phyloP scores from a whole-genome alignment of 2,888 invertebrate genomes.

The Anthrax anthrax region DNA sequence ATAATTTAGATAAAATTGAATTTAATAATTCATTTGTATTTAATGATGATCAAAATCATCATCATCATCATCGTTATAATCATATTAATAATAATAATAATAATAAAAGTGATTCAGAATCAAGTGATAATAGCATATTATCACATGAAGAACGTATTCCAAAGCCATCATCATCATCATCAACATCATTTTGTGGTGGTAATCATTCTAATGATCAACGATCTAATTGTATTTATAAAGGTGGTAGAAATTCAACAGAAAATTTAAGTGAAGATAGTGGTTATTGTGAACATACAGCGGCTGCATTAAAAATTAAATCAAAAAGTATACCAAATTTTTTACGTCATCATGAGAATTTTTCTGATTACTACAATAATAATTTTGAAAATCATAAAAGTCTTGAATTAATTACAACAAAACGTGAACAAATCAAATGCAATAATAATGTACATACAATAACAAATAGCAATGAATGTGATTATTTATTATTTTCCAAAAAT shows the following conservation, averaged over 20 bases:
- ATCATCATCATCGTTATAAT: constrained; percentile 19
- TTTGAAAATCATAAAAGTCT: constrained; percentile 16
- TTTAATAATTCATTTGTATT: constrained; percentile 22
- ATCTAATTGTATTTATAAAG: constrained; percentile 2
- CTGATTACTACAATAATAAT: constrained; percentile 24
- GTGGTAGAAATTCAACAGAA: constrained; percentile 49
- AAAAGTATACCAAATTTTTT: constrained; percentile 37
- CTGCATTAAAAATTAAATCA: constrained; percentile 26
- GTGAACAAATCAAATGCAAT: not conserved
- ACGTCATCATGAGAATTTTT: constrained; percentile 24
- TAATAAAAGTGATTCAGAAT: constrained; percentile 11
- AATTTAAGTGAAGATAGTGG: constrained; percentile 71
- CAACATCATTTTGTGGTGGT: not conserved
- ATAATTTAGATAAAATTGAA: constrained; percentile 29
- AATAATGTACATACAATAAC: constrained; percentile 3
- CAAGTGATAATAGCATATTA: constrained; percentile 16
- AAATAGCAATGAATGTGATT: constrained; percentile 27
- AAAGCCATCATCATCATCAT: not conserved
- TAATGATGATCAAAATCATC: constrained; percentile 10
- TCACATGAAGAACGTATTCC: constrained; percentile 14
- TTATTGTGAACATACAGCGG: constrained; percentile 42
- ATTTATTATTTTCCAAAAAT: constrained; percentile 5
- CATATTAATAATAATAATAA: constrained; percentile 18
- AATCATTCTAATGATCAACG: not conserved
- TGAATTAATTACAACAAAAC: constrained; percentile 13